phyloP scores from a whole-genome alignment of 2,113 vertebrate species.

The Myotis brandtii region DNA sequence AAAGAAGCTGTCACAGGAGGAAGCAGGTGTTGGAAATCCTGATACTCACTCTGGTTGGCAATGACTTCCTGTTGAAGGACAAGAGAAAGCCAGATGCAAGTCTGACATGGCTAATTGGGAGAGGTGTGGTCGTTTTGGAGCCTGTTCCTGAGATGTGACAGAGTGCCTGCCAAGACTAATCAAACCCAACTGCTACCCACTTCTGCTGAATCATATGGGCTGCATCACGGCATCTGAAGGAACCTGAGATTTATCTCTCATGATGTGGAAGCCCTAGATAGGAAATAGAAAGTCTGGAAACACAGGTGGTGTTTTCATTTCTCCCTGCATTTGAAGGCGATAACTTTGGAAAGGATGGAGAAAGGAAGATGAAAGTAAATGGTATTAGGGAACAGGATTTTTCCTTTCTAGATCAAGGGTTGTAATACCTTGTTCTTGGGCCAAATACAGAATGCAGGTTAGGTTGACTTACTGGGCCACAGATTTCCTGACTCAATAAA shows the following conservation, averaged over 20 bases:
- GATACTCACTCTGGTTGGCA: constrained; percentile 50
- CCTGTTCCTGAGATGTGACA: constrained; percentile 79
- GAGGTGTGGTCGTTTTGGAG: constrained; percentile 74
- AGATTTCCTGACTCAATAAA: not conserved
- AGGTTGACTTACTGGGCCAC: not conserved
- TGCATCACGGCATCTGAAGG: constrained; percentile 69
- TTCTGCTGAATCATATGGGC: constrained; percentile 79
- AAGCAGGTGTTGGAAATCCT: constrained; percentile 53
- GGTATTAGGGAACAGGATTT: constrained; percentile 53
- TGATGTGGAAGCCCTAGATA: constrained; percentile 75
- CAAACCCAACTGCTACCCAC: constrained; percentile 78
- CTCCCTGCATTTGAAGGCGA: constrained; percentile 60
- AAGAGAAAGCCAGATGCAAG: constrained; percentile 74
- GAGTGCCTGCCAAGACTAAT: constrained; percentile 75
- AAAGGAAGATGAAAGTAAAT: constrained; percentile 62
- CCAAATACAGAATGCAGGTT: not conserved
- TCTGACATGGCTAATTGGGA: constrained; percentile 77
- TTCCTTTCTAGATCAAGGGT: constrained; percentile 38
- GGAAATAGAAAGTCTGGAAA: constrained; percentile 78
- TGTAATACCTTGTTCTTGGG: not conserved
- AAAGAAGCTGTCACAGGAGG: constrained; percentile 44
- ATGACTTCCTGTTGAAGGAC: constrained; percentile 66
- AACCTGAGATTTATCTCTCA: constrained; percentile 74
- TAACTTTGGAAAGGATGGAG: constrained; percentile 69
- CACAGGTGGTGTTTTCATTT: constrained; percentile 79